Conservation (phyloP, 2,113 vertebrate species). For the Ibidorhyncha struthersii region DNA sequence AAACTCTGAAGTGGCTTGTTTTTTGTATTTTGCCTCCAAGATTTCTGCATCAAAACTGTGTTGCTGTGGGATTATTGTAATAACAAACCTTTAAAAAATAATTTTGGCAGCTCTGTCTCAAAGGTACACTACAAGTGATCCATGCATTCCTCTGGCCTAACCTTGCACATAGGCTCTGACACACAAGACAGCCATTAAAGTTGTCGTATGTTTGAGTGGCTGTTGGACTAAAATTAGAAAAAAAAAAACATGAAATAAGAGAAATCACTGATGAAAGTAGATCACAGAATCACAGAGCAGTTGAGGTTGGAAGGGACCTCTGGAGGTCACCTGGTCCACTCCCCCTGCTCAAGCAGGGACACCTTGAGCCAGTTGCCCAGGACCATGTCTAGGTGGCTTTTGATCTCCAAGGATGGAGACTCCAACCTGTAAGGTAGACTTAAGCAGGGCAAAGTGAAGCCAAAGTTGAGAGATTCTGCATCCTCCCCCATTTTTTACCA, state of each 20-base stretch:
- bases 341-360: not conserved
- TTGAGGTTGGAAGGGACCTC: not conserved
- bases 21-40: not conserved
- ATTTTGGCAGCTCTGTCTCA: not conserved
- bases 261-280: not conserved
- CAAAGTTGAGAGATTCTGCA: not conserved
- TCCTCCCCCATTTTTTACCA: not conserved
- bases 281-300: not conserved
- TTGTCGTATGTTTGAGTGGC: not conserved
- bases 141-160: not conserved
- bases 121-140: not conserved
- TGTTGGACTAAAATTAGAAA: not conserved
- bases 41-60: not conserved
- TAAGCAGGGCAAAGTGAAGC: not conserved
- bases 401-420: not conserved
- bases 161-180: not conserved
- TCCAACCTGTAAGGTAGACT: not conserved
- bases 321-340: not conserved
- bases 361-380: not conserved
- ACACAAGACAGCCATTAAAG: not conserved
- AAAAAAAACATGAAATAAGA: not conserved
- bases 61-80: not conserved
- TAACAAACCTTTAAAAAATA: not conserved
- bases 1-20: not conserved
- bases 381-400: not conserved